Evolutionary conservation across 2,113 vertebrate species (phyloP).

Genomic region (Litocranius walleri): DNA sequence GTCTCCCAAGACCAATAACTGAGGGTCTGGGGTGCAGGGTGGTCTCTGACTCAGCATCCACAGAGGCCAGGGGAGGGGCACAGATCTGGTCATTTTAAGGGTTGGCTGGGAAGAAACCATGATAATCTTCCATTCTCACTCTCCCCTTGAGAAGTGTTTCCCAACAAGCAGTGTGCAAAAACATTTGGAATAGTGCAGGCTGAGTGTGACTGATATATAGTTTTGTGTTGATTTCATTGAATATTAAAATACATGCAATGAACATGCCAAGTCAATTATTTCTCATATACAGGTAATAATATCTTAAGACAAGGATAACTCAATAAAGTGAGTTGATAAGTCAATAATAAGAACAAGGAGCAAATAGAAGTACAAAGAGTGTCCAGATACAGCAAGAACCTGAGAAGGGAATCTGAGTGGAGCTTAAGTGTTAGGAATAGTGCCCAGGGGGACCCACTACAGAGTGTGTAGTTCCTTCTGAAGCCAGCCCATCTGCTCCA

Average conservation of each 20-base stretch:
- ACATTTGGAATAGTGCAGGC: background rate
- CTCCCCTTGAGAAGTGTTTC: background rate
- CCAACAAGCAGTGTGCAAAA: background rate
- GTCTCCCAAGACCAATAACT: background rate
- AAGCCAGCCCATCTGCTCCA: background rate
- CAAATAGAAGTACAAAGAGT: background rate
- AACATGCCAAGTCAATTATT: background rate
- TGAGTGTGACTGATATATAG: background rate
- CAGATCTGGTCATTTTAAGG: background rate
- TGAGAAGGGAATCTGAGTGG: background rate
- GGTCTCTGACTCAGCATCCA: background rate
- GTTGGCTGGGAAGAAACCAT: background rate
- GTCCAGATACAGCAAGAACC: background rate
- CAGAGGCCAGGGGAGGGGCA: rapidly evolving
- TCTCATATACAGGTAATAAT: background rate
- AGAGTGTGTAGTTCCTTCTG: background rate
- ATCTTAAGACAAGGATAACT: background rate
- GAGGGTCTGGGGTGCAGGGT: background rate
- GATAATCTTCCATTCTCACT: background rate
- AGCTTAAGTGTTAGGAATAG: too few relatives aligned
- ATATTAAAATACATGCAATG: background rate
- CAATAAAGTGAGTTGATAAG: background rate
- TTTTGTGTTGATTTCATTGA: background rate
- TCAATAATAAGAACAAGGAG: background rate
- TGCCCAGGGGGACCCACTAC: background rate